These are phyloP conservation scores for Halichondria panicea DNA, from an alignment of 37 sponge, comb jelly and placozoan genomes.

Conservation along the genomic window DNA sequence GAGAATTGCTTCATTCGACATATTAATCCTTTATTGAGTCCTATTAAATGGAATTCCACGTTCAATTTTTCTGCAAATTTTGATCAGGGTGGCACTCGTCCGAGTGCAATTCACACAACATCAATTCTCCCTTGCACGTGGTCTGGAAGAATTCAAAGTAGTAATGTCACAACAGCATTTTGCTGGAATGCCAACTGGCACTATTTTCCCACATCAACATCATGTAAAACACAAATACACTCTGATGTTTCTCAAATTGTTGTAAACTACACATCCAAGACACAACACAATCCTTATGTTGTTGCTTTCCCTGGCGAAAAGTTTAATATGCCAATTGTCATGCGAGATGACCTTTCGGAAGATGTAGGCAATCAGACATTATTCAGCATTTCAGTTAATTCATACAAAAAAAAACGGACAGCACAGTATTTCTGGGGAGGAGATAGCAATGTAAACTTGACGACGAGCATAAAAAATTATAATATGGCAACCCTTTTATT, in stretches of 20 bases:
- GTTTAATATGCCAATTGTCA: slow-evolving; percentile 7
- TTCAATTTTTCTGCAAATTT: slow-evolving; percentile 45
- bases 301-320: slow-evolving; percentile 44
- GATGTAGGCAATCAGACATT: not conserved
- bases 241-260: slow-evolving; percentile 19
- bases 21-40: slow-evolving; percentile 3
- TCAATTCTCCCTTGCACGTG: slow-evolving; percentile 51
- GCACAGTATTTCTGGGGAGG: not conserved
- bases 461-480: not conserved
- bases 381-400: not conserved
- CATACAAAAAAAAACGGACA: not conserved
- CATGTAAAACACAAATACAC: too few relatives aligned
- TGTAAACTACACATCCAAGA: not conserved
- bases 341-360: slow-evolving; percentile 28
- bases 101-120: slow-evolving; percentile 45
- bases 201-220: too few relatives aligned
- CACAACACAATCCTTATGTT: not conserved
- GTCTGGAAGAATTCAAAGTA: not conserved
- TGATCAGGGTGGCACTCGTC: not conserved
- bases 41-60: slow-evolving; percentile 23
- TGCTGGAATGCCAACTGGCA: slow-evolving; percentile 31
- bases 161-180: not conserved
- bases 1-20: slow-evolving; percentile 49
- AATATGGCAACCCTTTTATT: not conserved
- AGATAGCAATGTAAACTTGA: not conserved